Evolutionary conservation across 2,797 vertebrate genomes (phyloP), one percentile per base, ranked within the genome.

Genomic region (Tachyglossus aculeatus): DNA sequence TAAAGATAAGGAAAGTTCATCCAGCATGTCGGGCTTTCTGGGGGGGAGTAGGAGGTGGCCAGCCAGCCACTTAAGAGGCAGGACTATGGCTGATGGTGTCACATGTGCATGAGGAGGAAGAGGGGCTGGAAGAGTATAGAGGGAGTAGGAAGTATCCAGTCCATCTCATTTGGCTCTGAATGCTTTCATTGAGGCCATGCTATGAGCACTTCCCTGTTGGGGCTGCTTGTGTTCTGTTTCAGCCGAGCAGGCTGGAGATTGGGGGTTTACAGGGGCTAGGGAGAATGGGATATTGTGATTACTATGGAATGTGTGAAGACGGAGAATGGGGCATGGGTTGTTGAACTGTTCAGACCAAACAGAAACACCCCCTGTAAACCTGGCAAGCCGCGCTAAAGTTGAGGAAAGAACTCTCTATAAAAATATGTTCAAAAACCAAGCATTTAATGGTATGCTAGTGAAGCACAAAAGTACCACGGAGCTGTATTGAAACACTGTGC

Each of bases 161-260:
- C n/a, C 67, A 45, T 47, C 58, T 41, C 51, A n/a, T n/a, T n/a
- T n/a, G 19, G 8, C 38, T 86, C 31, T 71, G 69, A 86, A 77
- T 72, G 51, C 45, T 43, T 71, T 76, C 62, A 58, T 52, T 82
- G 81, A 73, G 45, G 45, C 22, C 19, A 58, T 55, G 47, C 37
- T 84, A 71, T 59, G 29, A 71, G 39, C 0, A 6, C 18, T 61
- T 76, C 78, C 60, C 45, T 45, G 2, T 7, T n/a, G 34, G 60
- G 50, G 43, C 5, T 19, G 3, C 18, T 75, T 12, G 16, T 45
- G 32, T 75, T 60, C 45, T 66, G 47, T 19, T 18, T 34, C 22
- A 9, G 34, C 53, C 59, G 39, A 76, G 54, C 27, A 50, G 19
- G 2, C 47, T 29, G 57, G 52, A 48, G 27, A 27, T 25, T 41